These are phyloP conservation scores for Achroia grisella DNA, from an alignment of 1,140 invertebrate genomes.

Conservation along the genomic window DNA sequence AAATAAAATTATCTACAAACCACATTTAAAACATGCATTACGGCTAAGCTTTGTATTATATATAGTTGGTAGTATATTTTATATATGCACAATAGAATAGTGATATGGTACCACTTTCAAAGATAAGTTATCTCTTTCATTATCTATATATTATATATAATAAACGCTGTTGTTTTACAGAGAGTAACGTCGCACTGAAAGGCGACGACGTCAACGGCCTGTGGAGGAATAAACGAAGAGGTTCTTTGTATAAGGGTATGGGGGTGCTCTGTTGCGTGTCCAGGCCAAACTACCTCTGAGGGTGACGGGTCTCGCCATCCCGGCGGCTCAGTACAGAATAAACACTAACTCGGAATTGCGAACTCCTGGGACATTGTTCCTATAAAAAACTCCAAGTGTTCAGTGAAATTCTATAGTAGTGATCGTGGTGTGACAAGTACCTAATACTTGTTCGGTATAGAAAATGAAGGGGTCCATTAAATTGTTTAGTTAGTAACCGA, in stretches of 20 bases:
- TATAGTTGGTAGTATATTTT: too few relatives aligned
- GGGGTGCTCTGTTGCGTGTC: slow-evolving; percentile 79
- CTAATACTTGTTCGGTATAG: slow-evolving; percentile 21
- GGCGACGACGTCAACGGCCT: slow-evolving; percentile 75
- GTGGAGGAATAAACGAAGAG: slow-evolving; percentile 76
- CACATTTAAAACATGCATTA: too few relatives aligned
- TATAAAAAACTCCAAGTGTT: slow-evolving; percentile 9
- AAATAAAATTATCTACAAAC: too few relatives aligned
- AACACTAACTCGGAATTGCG: slow-evolving; percentile 9
- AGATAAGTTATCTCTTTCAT: slow-evolving; percentile 5
- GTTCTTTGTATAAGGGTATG: slow-evolving; percentile 79
- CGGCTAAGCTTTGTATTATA: too few relatives aligned
- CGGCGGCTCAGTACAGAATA: slow-evolving; percentile 23
- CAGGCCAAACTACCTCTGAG: slow-evolving; percentile 78
- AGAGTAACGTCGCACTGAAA: slow-evolving; percentile 73
- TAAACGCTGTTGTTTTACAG: too few relatives aligned
- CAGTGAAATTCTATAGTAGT: slow-evolving; percentile 3
- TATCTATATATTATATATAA: neutral
- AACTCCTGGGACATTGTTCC: neutral
- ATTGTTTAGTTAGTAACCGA: slow-evolving; percentile 28
- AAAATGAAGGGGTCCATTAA: slow-evolving; percentile 65
- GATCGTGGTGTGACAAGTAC: neutral
- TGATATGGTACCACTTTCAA: neutral
- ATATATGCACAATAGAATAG: too few relatives aligned
- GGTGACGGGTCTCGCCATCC: slow-evolving; percentile 53